Conservation (phyloP, 2,888 invertebrate genomes). For the Allolobophora icterica region DNA sequence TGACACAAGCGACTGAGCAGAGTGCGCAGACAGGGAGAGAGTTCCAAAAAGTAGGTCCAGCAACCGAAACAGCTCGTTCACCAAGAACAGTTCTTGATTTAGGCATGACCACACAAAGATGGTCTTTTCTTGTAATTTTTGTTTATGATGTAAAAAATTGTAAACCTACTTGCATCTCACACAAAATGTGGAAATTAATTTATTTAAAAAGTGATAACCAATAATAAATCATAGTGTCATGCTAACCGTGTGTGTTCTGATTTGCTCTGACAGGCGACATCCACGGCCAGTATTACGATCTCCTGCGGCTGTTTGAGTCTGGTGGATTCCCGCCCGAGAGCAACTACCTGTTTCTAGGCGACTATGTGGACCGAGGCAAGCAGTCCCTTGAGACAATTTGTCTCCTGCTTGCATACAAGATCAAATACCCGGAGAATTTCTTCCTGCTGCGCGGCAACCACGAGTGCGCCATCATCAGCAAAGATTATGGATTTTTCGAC, state of each 20-base stretch:
- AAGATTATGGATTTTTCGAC: conserved; percentile 97
- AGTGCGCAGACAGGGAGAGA: no score
- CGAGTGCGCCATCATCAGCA: conserved; percentile 76
- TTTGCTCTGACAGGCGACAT: conserved; percentile 80
- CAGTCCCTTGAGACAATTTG: conserved; percentile 98
- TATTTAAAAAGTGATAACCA: no score
- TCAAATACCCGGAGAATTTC: conserved; percentile 94
- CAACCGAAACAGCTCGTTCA: no score
- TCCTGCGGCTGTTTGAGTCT: conserved; percentile 95
- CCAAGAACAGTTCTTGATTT: no score
- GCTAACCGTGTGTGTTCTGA: background rate
- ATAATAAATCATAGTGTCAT: no score
- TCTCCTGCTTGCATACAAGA: conserved; percentile 74
- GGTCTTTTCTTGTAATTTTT: no score
- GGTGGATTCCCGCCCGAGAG: conserved; percentile 98
- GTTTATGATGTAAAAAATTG: no score
- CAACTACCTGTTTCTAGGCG: conserved; percentile 94
- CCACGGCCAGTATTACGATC: conserved; percentile 98
- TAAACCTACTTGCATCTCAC: no score
- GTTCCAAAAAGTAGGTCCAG: no score
- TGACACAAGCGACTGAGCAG: no score
- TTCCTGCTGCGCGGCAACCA: conserved; percentile 69
- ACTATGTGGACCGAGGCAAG: conserved; percentile 96
- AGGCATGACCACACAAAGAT: no score
- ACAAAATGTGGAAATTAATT: no score